Percentiles rank a stretch among this genome's conserved stretches.
These are phyloP conservation scores for Mastomys coucha DNA, from an alignment of 2,113 vertebrate species.

Conservation along the genomic window DNA sequence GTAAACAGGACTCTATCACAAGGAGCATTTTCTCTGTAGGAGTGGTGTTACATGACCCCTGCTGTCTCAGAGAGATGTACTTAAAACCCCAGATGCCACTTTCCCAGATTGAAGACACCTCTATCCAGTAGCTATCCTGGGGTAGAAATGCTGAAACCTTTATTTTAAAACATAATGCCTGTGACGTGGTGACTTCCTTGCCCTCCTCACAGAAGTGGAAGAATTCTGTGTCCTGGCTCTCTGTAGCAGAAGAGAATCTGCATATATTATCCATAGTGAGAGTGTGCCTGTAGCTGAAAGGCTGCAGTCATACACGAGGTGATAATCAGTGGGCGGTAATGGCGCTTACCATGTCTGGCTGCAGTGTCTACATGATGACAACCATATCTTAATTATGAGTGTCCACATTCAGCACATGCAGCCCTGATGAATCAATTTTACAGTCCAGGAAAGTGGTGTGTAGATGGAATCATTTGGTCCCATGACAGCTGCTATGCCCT, in stretches of 20 bases:
- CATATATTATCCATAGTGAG: neutral
- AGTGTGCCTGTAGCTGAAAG: neutral
- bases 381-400: neutral
- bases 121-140: neutral
- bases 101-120: neutral
- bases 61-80: slow-evolving; percentile 12
- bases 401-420: neutral
- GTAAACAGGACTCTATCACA: slow-evolving; percentile 5
- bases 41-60: neutral
- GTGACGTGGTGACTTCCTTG: slow-evolving; percentile 1
- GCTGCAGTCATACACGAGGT: neutral
- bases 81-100: slow-evolving; percentile 35
- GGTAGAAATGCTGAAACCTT: neutral
- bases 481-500: neutral
- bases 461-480: neutral
- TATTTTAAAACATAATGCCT: neutral
- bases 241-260: neutral
- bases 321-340: neutral
- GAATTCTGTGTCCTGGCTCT: neutral
- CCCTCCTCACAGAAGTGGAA: neutral
- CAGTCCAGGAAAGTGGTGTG: neutral
- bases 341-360: neutral
- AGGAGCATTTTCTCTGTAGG: neutral
- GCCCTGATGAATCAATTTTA: neutral
- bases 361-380: neutral